phyloP scores from a whole-genome alignment of 2,113 vertebrate species.

The Aramus guarauna region DNA sequence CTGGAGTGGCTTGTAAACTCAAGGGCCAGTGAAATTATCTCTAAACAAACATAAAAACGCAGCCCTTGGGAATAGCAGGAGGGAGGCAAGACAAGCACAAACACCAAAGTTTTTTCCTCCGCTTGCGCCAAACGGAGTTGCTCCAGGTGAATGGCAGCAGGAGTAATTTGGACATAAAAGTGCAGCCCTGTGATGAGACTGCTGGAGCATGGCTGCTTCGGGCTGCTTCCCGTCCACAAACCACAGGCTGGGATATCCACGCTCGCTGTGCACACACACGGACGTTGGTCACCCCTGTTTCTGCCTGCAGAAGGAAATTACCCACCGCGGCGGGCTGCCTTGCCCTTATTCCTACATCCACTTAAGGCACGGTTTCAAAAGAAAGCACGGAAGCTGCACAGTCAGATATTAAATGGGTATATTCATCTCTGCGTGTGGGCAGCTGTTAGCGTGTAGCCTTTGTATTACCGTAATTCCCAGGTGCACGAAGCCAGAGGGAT shows the following conservation, averaged over 20 bases:
- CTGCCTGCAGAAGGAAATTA: background rate
- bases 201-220: background rate
- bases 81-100: background rate
- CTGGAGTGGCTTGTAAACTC: background rate
- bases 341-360: background rate
- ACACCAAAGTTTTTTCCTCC: background rate
- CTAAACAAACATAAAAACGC: constrained; percentile 30
- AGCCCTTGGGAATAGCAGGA: background rate
- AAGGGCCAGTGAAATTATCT: background rate
- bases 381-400: background rate
- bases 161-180: background rate
- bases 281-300: accelerated
- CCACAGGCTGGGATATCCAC: accelerated
- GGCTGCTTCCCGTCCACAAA: background rate
- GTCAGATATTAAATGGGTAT: background rate
- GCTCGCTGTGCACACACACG: accelerated
- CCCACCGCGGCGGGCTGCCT: accelerated
- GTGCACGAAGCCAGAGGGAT: background rate
- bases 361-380: background rate
- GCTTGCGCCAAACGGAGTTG: accelerated
- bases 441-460: background rate
- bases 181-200: background rate
- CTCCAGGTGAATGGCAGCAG: background rate
- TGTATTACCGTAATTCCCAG: background rate
- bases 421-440: background rate